Evolutionary conservation across 2,888 invertebrate genomes (phyloP).

Genomic region (Orthosia cruda): DNA sequence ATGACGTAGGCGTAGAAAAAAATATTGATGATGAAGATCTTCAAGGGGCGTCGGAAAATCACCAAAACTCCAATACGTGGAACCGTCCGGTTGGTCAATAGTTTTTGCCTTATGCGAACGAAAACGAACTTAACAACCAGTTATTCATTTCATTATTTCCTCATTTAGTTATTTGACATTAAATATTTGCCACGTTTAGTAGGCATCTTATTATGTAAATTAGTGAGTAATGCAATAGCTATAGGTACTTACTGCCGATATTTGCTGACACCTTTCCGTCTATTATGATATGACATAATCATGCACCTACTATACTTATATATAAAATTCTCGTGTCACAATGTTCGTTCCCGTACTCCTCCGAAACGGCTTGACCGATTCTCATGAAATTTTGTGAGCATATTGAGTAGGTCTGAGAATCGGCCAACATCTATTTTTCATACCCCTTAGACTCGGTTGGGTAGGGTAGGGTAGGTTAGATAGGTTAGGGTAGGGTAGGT

Average conservation of each 20-base stretch:
- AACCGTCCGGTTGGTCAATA: background rate
- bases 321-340: too few relatives aligned
- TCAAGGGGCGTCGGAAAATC: background rate
- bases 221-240: slow-evolving; percentile 4
- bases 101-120: background rate
- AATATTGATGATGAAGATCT: background rate
- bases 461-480: too few relatives aligned
- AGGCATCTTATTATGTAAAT: slow-evolving; percentile 12
- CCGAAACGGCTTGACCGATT: too few relatives aligned
- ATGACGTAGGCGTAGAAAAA: background rate
- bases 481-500: too few relatives aligned
- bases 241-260: background rate
- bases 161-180: background rate
- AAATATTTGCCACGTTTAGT: slow-evolving; percentile 14
- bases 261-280: slow-evolving; percentile 1
- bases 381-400: too few relatives aligned
- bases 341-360: too few relatives aligned
- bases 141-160: slow-evolving; percentile 8
- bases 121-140: background rate
- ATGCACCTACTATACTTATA: background rate
- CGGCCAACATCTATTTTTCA: too few relatives aligned
- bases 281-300: background rate
- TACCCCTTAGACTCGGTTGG: too few relatives aligned
- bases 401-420: too few relatives aligned
- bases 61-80: slow-evolving; percentile 3